Conservation (phyloP, 2,113 vertebrate genomes). For the Tyto alba region DNA sequence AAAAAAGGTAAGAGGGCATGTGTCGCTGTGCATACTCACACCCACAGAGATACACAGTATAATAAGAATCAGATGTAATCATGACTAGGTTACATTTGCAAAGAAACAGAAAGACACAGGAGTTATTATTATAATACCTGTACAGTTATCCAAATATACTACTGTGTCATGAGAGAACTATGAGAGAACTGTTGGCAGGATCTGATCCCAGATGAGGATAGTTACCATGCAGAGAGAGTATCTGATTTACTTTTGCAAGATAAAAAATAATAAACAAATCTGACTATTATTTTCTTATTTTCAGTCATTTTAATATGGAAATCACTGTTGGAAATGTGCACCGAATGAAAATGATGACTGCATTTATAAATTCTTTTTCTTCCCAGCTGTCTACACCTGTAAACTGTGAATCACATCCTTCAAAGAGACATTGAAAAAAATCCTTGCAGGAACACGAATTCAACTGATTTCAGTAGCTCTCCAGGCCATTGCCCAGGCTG, state of each 20-base stretch:
- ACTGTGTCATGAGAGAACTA: neutral
- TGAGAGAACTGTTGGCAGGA: neutral
- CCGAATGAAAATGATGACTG: neutral
- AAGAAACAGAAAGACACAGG: neutral
- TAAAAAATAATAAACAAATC: neutral
- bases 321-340: neutral
- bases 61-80: neutral
- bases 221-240: neutral
- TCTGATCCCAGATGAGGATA: neutral
- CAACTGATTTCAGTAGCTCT: neutral
- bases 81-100: neutral
- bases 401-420: neutral
- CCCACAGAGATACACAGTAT: neutral
- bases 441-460: neutral
- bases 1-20: neutral
- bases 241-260: neutral
- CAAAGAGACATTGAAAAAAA: neutral
- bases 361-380: neutral
- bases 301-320: neutral
- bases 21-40: neutral
- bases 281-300: neutral
- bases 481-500: neutral
- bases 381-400: neutral
- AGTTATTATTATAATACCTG: neutral
- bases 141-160: neutral